A percentile compares a stretch with the other conserved stretches of the same genome.
Evolutionary conservation across 2,888 invertebrate species (phyloP).

Genomic region (Ceriagrion tenellum): DNA sequence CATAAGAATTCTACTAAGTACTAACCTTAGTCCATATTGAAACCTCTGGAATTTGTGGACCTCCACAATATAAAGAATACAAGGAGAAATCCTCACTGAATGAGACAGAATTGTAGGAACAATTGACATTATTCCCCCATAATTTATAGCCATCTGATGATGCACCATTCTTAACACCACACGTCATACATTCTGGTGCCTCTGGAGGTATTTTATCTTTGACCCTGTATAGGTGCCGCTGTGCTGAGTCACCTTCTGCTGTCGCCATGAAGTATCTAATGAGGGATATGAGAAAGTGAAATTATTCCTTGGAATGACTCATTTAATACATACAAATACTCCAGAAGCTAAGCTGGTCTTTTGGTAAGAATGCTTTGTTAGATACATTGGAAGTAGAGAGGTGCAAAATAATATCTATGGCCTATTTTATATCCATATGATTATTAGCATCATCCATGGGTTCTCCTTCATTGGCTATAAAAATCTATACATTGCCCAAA

Average conservation of each 20-base stretch:
- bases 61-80: conserved; percentile 89
- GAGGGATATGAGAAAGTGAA: not conserved
- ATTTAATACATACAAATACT: too few species aligned
- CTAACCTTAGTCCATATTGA: conserved; percentile 82
- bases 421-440: too few species aligned
- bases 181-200: conserved; percentile 86
- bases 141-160: conserved; percentile 59
- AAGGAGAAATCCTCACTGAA: conserved; percentile 85
- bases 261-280: conserved; percentile 92
- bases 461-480: too few species aligned
- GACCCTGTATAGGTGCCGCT: conserved; percentile 90
- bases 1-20: conserved; percentile 68
- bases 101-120: conserved; percentile 85
- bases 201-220: conserved; percentile 77
- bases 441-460: too few species aligned
- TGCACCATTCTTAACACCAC: conserved; percentile 78
- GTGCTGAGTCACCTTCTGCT: conserved; percentile 85
- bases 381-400: too few species aligned
- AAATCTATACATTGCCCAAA: too few species aligned
- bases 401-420: too few species aligned
- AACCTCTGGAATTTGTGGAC: conserved; percentile 90
- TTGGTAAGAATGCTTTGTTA: too few species aligned
- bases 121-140: conserved; percentile 74
- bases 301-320: too few species aligned
- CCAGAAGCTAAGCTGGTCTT: too few species aligned